Evolutionary conservation across 1,140 invertebrate species (phyloP).

Genomic region (Brachionus sp.): DNA sequence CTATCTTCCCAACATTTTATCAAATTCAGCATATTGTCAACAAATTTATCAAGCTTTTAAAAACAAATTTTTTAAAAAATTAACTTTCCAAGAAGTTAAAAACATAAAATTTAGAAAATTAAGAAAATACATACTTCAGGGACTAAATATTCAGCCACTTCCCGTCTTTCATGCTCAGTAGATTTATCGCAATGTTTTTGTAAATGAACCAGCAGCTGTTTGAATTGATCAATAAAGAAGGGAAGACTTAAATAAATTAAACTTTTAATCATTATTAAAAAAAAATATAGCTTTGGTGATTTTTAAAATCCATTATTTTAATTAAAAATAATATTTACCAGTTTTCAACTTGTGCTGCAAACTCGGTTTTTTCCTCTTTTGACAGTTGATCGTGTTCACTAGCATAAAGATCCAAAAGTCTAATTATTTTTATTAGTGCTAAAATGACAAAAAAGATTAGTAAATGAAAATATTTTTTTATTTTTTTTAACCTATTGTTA

Average conservation of each 20-base stretch:
- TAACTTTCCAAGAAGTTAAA: background rate
- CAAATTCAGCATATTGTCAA: background rate
- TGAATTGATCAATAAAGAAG: slow-evolving; percentile 31
- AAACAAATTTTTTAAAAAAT: background rate
- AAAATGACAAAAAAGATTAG: background rate
- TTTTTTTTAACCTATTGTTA: background rate
- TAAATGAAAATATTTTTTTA: background rate
- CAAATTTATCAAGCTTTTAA: background rate
- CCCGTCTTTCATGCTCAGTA: background rate
- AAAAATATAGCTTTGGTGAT: too few species aligned
- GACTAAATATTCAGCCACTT: slow-evolving; percentile 32
- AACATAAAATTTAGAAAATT: background rate
- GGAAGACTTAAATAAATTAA: slow-evolving; percentile 7
- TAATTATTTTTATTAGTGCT: background rate
- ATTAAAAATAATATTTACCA: background rate
- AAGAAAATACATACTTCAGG: background rate
- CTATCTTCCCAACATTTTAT: background rate
- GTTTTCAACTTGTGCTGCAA: background rate
- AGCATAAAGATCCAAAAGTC: background rate
- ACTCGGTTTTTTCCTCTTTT: slow-evolving; percentile 5
- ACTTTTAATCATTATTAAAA: too few species aligned
- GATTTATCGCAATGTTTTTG: background rate
- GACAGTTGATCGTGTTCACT: slow-evolving; percentile 12
- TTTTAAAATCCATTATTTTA: too few species aligned
- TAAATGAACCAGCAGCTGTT: background rate